Evolutionary conservation across 2,113 vertebrate species (phyloP).

Genomic region (Channa maculata): DNA sequence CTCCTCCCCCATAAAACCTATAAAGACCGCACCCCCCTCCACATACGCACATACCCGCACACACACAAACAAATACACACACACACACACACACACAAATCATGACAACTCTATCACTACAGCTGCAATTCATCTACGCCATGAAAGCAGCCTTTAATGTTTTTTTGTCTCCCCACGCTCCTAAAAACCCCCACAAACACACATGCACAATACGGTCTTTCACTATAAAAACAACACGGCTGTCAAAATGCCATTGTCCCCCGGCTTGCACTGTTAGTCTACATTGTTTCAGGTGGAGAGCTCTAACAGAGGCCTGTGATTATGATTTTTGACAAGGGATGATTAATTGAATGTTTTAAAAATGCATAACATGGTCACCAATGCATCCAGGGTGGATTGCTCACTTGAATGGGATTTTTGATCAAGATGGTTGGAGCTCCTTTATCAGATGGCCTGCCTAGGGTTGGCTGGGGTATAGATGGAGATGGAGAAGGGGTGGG

Average conservation of each 20-base stretch:
- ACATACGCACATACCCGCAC: conserved; percentile 47
- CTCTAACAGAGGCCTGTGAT: conserved; percentile 42
- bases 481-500: conserved; percentile 39
- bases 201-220: conserved; percentile 39
- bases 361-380: conserved; percentile 11
- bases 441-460: conserved; percentile 53
- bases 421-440: conserved; percentile 21
- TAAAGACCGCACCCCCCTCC: neutral
- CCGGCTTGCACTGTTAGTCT: conserved; percentile 18
- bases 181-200: conserved; percentile 34
- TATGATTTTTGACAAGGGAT: conserved; percentile 54
- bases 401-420: conserved; percentile 46
- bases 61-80: conserved; percentile 42
- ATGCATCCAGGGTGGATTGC: conserved; percentile 16
- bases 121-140: conserved; percentile 60
- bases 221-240: conserved; percentile 57
- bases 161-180: conserved; percentile 30
- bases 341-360: conserved; percentile 63
- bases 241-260: conserved; percentile 52
- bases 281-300: conserved; percentile 67
- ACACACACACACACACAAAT: conserved; percentile 52
- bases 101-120: conserved; percentile 59
- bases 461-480: conserved; percentile 46
- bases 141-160: conserved; percentile 58
- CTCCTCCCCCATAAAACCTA: conserved; percentile 61